These are phyloP conservation scores for Pollenia griseotomentosa DNA, from an alignment of 2,888 invertebrate species.

Conservation along the genomic window DNA sequence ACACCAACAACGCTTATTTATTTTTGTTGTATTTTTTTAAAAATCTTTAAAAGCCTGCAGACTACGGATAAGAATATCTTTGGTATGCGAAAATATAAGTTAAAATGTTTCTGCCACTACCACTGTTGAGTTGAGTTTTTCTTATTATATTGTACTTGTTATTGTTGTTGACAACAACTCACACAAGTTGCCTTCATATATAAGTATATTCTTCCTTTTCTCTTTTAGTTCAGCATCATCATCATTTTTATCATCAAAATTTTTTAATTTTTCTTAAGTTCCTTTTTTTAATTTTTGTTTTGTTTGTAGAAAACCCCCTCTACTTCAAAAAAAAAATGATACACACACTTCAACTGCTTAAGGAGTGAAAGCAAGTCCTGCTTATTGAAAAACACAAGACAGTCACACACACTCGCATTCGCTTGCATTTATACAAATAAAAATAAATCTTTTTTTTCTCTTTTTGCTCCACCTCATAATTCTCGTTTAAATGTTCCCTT, in stretches of 20 bases:
- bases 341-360: conserved; percentile 52
- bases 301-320: conserved; percentile 14
- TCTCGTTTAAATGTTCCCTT: conserved; percentile 48
- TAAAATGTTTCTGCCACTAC: conserved; percentile 52
- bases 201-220: neutral
- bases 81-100: conserved; percentile 52
- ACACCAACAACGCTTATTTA: conserved; percentile 36
- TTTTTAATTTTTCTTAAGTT: conserved; percentile 49
- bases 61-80: conserved; percentile 60
- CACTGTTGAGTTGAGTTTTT: conserved; percentile 28
- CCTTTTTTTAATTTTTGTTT: neutral
- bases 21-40: conserved; percentile 25
- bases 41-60: conserved; percentile 67
- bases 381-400: conserved; percentile 26
- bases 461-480: conserved; percentile 18
- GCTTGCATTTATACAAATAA: conserved; percentile 19
- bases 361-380: conserved; percentile 47
- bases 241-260: conserved; percentile 49
- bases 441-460: conserved; percentile 33
- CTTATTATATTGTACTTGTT: conserved; percentile 28
- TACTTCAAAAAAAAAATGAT: conserved; percentile 24
- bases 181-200: conserved; percentile 47
- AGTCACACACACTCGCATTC: neutral
- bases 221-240: conserved; percentile 26
- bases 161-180: conserved; percentile 57